A percentile compares a stretch with the other conserved stretches of the same genome.
phyloP scores from a whole-genome alignment of 1,140 invertebrate species.

The Drosophila hydei region DNA sequence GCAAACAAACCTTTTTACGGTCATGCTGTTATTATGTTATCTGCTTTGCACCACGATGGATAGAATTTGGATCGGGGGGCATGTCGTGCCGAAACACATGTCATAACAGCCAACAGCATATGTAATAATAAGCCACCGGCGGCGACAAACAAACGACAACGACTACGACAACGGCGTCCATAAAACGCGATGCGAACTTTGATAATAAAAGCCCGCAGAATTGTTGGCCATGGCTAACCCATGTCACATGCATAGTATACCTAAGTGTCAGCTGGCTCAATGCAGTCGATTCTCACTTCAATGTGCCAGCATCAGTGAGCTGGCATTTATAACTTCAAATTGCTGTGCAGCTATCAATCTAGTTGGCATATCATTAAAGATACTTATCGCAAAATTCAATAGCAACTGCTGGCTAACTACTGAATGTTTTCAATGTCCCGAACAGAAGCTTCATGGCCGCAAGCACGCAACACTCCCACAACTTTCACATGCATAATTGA shows the following conservation, averaged over 20 bases:
- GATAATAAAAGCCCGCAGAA: constrained; percentile 61
- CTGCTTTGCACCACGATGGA: constrained; percentile 31
- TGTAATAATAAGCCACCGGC: constrained; percentile 67
- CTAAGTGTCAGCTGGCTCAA: not conserved
- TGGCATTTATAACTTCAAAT: constrained; percentile 19
- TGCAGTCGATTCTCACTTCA: not conserved
- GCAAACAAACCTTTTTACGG: constrained; percentile 71
- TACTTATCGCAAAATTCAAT: constrained; percentile 22
- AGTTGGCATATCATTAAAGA: constrained; percentile 22
- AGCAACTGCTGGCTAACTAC: not conserved
- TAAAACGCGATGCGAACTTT: constrained; percentile 56
- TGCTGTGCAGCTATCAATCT: constrained; percentile 12
- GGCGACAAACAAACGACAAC: constrained; percentile 26
- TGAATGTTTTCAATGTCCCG: not conserved
- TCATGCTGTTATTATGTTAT: constrained; percentile 65
- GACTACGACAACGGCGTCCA: constrained; percentile 20
- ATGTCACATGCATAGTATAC: not conserved
- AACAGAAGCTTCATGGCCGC: not conserved
- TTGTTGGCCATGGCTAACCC: constrained; percentile 9
- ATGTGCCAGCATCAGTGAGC: constrained; percentile 4
- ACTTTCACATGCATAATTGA: constrained; percentile 37
- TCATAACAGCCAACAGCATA: constrained; percentile 56
- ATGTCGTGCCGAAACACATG: constrained; percentile 40
- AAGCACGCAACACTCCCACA: constrained; percentile 21
- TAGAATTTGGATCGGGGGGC: not conserved